Evolutionary conservation across 2,113 vertebrate species (phyloP), one percentile per base, ranked within the genome.

Genomic region (Lanius ludovicianus): DNA sequence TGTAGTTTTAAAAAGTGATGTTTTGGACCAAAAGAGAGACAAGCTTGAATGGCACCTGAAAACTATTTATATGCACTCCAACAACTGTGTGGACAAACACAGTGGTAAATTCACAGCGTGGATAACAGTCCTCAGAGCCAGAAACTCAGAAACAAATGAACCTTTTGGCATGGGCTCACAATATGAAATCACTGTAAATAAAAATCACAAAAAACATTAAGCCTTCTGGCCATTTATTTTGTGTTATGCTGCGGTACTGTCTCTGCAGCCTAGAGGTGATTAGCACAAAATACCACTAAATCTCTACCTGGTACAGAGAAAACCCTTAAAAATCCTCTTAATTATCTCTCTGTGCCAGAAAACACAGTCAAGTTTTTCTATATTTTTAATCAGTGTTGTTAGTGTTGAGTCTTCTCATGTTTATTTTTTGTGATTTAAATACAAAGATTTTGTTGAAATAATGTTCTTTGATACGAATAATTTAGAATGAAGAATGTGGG

Each of bases 361-460:
- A 95, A 86, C 13, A 52, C 17, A 70, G 59, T 84, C 20, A 70
- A 39, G 28, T 77, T 90, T 94, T 92, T 55, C 83, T 83, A 21
- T 33, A 56, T 76, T 96, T 94, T 94, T 79, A 92, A 95, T 96
- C 93, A 90, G 41, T 79, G 52, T 71, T 93, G 17, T 83, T 97
- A 76, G 46, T 92, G n/a, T 87, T 88, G 64, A 89, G 42, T 82
- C 83, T 91, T 96, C 60, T 89, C 64, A 35, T 89, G 94, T 96
- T 97, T 84, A 65, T 89, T 88, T 93, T 79, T 60, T 50, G 27
- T 94, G 10, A 88, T 94, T 97, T 95, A 93, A 91, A 89, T 94
- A 84, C 88, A 94, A 94, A 93, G 94, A 95, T 98, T 98, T 97
- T 96, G 95, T 89, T 92, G 97, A 94, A 92, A 97, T 79, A 87